Base-by-base conservation (phyloP, 2,888 invertebrate species). In the Acanthoscelides obtectus region DNA sequence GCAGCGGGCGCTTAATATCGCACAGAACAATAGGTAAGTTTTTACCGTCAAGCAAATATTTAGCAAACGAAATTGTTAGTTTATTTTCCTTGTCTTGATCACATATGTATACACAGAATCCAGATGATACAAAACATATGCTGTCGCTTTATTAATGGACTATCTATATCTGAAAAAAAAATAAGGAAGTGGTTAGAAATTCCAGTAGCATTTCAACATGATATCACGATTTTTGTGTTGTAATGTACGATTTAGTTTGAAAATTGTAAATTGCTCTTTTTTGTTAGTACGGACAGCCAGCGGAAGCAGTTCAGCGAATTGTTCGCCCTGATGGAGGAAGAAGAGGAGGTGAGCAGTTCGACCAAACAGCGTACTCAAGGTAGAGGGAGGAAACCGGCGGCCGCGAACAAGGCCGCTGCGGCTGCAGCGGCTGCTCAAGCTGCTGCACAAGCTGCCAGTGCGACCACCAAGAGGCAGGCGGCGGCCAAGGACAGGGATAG, bases 271-370 rank as follows among this genome's bases (percentile, higher is more conserved):
- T 45, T 45, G 45, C 17, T 45, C 17, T 12, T 45, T 1, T 45
- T 45, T 4, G 8, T 1, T 45, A 79, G 79, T 84, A 94, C 90
- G 81, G 98, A 98, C 85, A 90, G 92, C 79, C 92, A 96, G 86
- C 93, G 95, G 88, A 94, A 94, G 87, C 95, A 94, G 88, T 97
- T 94, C 86, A 93, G 93, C 83, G 96, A 96, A 82, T 88, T 98
- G 79, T 94, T 97, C 84, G 93, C 95, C 6, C 87, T 98, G 78
- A 94, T 95, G 27, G 97, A 96, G 85, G 95, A 95, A 82, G 95
- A 95, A 82, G 96, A 95, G 83, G 88, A 91, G 69, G 77, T 81
- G 72, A 80, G 90, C 87, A 77, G 90, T 88, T 83, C 91, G 87
- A 78, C 89, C 87, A 78, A 89, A 73, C 80, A 88, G 81, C 88